Percentiles rank a stretch among this genome's conserved stretches.
Evolutionary conservation across 2,113 vertebrate species (phyloP).

Genomic region (Rhizomys pruinosus): DNA sequence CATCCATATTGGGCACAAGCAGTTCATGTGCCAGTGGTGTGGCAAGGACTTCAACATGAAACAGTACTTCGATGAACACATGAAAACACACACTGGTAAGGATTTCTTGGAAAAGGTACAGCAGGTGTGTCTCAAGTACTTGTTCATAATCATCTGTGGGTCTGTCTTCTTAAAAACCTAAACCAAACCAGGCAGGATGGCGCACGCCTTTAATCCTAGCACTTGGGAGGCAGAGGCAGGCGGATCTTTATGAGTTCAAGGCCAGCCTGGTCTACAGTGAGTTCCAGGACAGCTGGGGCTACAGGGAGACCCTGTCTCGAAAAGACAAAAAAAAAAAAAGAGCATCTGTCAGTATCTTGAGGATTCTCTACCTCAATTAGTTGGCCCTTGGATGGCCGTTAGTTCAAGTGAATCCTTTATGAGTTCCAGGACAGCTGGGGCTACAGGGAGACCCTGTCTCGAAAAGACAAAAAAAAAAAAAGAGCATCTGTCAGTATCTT

Average conservation of each 20-base stretch:
- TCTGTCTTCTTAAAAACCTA: background rate
- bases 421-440: too few relatives aligned
- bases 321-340: too few relatives aligned
- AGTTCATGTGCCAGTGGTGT: slow-evolving; percentile 99
- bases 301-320: too few relatives aligned
- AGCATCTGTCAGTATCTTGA: background rate
- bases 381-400: background rate
- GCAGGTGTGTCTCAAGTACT: background rate
- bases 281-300: too few relatives aligned
- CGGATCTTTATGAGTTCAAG: too few relatives aligned
- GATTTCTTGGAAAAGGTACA: background rate
- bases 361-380: background rate
- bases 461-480: too few relatives aligned
- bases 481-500: too few relatives aligned
- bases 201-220: too few relatives aligned
- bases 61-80: slow-evolving; percentile 99
- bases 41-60: slow-evolving; percentile 99
- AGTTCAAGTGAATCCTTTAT: background rate
- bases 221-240: too few relatives aligned
- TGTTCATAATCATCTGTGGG: background rate
- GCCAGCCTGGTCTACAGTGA: too few relatives aligned
- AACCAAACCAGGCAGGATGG: too few relatives aligned
- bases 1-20: slow-evolving; percentile 98
- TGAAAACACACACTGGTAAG: slow-evolving; percentile 99
- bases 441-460: too few relatives aligned